Percentiles rank a stretch among this genome's conserved stretches.
Evolutionary conservation across 2,797 vertebrate genomes (phyloP).

Genomic region (Microctenopoma stevenorrisi): DNA sequence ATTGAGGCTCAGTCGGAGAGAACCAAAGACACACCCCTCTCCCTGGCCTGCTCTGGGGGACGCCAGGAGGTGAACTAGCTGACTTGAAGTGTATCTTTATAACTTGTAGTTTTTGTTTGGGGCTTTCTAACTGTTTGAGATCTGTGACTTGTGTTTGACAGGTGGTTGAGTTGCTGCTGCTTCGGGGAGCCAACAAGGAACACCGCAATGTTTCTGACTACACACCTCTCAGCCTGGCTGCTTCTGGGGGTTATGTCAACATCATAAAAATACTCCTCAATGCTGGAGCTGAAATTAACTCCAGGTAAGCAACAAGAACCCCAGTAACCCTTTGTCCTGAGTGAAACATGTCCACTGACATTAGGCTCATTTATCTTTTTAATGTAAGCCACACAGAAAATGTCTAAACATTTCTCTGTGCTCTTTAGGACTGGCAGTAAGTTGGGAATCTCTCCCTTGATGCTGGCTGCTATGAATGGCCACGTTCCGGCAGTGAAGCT

Average conservation of each 20-base stretch:
- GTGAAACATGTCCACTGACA: neutral
- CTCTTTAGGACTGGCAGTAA: conserved; percentile 94
- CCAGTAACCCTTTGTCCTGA: neutral
- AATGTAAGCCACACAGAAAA: neutral
- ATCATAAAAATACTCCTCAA: conserved; percentile 99
- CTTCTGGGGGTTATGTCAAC: conserved; percentile 98
- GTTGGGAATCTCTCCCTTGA: conserved; percentile 97
- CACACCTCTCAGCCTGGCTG: conserved; percentile 96
- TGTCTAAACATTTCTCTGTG: conserved; percentile 11
- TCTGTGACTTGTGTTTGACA: conserved; percentile 56
- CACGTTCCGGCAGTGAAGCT: conserved; percentile 97
- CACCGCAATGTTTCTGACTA: conserved; percentile 99
- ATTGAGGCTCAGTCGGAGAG: conserved; percentile 99
- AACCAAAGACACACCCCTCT: conserved; percentile 99
- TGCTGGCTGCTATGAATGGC: conserved; percentile 99
- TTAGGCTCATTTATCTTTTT: neutral
- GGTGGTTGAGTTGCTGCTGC: conserved; percentile 97
- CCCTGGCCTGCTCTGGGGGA: conserved; percentile 96
- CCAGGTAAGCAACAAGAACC: conserved; percentile 84
- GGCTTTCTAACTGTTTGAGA: neutral
- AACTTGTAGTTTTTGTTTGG: neutral
- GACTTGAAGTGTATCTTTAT: neutral
- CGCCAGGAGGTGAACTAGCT: conserved; percentile 90
- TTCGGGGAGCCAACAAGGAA: conserved; percentile 98
- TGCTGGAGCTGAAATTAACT: conserved; percentile 99